Evolutionary conservation across 1,140 invertebrate species (phyloP).

Genomic region (Bombus turneri): DNA sequence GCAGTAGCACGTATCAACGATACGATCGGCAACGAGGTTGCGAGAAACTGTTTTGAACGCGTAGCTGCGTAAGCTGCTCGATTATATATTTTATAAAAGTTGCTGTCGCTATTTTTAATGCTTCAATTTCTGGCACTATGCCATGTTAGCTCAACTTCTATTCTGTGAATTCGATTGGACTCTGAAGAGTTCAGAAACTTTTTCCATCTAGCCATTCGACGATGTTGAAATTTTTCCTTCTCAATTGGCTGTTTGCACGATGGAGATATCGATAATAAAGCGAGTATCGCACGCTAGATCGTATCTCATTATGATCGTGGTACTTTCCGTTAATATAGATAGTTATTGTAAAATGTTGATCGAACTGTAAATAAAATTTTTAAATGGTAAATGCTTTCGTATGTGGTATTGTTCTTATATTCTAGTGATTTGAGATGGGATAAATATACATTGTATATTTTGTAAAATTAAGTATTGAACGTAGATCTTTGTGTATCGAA

Average conservation of each 20-base stretch:
- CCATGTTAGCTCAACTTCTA: constrained; percentile 9
- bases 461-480: too few relatives aligned
- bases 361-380: too few relatives aligned
- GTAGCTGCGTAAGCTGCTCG: constrained; percentile 30
- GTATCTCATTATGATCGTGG: not conserved
- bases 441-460: not conserved
- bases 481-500: not conserved
- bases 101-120: constrained; percentile 27
- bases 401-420: too few relatives aligned
- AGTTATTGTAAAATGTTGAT: not conserved
- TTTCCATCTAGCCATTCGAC: constrained; percentile 35
- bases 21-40: not conserved
- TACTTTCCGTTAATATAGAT: not conserved
- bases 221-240: not conserved
- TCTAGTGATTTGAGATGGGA: not conserved
- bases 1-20: constrained; percentile 9
- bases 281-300: not conserved
- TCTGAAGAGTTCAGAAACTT: constrained; percentile 27
- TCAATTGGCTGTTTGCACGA: not conserved
- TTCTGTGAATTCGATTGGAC: constrained; percentile 41
- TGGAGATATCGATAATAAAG: not conserved
- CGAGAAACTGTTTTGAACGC: constrained; percentile 32
- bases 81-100: constrained; percentile 32
- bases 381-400: not conserved
- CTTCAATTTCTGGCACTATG: constrained; percentile 48